A percentile compares a stretch with the other conserved stretches of the same genome.
phyloP scores from a whole-genome alignment of 64 coral and sea anemone genomes.

The Trachythela sp. region DNA sequence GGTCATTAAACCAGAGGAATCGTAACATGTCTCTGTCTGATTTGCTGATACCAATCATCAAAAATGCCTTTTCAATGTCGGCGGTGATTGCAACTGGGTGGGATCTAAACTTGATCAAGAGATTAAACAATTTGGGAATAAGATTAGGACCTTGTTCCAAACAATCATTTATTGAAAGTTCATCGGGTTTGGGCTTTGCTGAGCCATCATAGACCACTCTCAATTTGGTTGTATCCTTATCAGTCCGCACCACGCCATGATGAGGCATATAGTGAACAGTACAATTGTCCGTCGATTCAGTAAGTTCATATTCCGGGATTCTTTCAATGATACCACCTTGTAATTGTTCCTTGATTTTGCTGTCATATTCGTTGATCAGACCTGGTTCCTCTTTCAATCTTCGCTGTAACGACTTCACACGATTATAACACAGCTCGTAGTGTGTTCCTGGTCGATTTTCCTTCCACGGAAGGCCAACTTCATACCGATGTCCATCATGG shows the following conservation, averaged over 20 bases:
- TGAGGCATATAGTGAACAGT: background rate
- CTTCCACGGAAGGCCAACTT: constrained; percentile 25
- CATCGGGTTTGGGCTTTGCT: background rate
- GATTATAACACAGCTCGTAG: background rate
- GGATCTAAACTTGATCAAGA: background rate
- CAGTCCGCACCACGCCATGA: background rate
- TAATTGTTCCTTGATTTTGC: constrained; percentile 38
- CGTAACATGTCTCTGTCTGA: background rate
- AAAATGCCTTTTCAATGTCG: background rate
- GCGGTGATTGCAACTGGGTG: background rate
- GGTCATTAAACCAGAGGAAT: background rate
- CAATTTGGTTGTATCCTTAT: background rate
- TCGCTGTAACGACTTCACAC: background rate
- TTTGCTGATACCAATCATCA: background rate
- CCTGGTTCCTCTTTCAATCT: background rate
- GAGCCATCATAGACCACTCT: background rate
- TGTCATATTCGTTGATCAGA: constrained; percentile 9
- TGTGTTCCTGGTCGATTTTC: background rate
- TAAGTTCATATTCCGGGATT: background rate
- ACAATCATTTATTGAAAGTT: background rate
- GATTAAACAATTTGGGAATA: background rate
- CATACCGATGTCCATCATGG: background rate
- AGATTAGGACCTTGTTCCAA: background rate
- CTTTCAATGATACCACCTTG: background rate
- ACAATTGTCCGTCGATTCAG: background rate